A percentile compares a stretch with the other conserved stretches of the same genome.
Conservation (phyloP, 2,888 invertebrate genomes). For the Pseudeuparius sepicola region DNA sequence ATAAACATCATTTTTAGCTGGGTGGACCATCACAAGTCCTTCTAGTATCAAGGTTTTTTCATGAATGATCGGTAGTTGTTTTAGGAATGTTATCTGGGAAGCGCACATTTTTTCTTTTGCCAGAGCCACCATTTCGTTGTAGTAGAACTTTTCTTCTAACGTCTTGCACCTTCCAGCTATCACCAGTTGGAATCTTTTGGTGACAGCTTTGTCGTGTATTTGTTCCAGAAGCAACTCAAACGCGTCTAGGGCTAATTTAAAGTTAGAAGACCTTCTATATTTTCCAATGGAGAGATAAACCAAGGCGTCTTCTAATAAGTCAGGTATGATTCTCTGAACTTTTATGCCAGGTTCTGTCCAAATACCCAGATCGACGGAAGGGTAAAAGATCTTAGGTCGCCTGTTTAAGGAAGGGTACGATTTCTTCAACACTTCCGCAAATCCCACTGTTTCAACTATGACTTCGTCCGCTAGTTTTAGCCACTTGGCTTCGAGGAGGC, state of each 20-base stretch:
- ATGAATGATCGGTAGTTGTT: conserved; percentile 31
- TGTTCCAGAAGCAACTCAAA: conserved; percentile 32
- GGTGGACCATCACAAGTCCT: conserved; percentile 31
- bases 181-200: conserved; percentile 31
- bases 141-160: conserved; percentile 29
- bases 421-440: conserved; percentile 31
- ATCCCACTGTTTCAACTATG: conserved; percentile 31
- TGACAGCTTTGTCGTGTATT: conserved; percentile 26
- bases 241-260: conserved; percentile 32
- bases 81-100: conserved; percentile 33
- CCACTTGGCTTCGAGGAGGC: conserved; percentile 29
- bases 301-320: conserved; percentile 29
- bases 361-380: conserved; percentile 32
- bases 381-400: conserved; percentile 28
- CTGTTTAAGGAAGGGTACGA: conserved; percentile 29
- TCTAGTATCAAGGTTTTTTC: conserved; percentile 34
- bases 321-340: conserved; percentile 32
- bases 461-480: conserved; percentile 33
- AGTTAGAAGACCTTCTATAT: conserved; percentile 32
- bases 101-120: conserved; percentile 31
- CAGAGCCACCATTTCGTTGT: conserved; percentile 29
- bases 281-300: conserved; percentile 33
- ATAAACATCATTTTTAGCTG: conserved; percentile 31
- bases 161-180: conserved; percentile 33
- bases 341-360: conserved; percentile 32